A percentile compares a stretch with the other conserved stretches of the same genome.
phyloP scores from a whole-genome alignment of 2,888 invertebrate genomes.

The Drosophila multiciliata region DNA sequence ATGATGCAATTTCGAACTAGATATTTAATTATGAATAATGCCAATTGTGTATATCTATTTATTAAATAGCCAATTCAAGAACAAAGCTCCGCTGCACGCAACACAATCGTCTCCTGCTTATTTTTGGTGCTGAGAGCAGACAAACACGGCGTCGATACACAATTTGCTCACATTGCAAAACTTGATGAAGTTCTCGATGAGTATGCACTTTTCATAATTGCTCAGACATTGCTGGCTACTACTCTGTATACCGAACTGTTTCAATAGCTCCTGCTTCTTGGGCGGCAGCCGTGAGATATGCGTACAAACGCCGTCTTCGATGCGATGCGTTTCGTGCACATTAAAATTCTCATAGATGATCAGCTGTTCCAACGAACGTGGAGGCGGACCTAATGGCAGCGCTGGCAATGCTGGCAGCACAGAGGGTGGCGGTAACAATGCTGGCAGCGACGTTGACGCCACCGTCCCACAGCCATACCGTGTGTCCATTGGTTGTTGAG shows the following conservation, averaged over 20 bases:
- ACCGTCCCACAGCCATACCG: slow-evolving; percentile 61
- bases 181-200: slow-evolving; percentile 85
- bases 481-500: slow-evolving; percentile 51
- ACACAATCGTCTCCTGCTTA: slow-evolving; percentile 31
- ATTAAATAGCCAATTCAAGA: slow-evolving; percentile 66
- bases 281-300: slow-evolving; percentile 84
- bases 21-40: slow-evolving; percentile 35
- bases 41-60: slow-evolving; percentile 42
- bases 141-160: slow-evolving; percentile 50
- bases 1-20: slow-evolving; percentile 62
- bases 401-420: slow-evolving; percentile 41
- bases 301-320: slow-evolving; percentile 84
- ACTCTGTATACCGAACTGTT: slow-evolving; percentile 85
- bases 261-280: slow-evolving; percentile 85
- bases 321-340: slow-evolving; percentile 84
- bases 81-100: slow-evolving; percentile 68
- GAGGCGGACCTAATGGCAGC: slow-evolving; percentile 68
- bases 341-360: slow-evolving; percentile 84
- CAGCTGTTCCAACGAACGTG: slow-evolving; percentile 82
- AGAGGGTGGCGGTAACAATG: slow-evolving; percentile 46
- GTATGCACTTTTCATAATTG: slow-evolving; percentile 85
- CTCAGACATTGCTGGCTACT: slow-evolving; percentile 84
- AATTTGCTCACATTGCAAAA: slow-evolving; percentile 85
- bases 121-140: slow-evolving; percentile 12
- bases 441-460: slow-evolving; percentile 28